phyloP scores from a whole-genome alignment of 2,888 invertebrate species.

The Scaptomyza flava region DNA sequence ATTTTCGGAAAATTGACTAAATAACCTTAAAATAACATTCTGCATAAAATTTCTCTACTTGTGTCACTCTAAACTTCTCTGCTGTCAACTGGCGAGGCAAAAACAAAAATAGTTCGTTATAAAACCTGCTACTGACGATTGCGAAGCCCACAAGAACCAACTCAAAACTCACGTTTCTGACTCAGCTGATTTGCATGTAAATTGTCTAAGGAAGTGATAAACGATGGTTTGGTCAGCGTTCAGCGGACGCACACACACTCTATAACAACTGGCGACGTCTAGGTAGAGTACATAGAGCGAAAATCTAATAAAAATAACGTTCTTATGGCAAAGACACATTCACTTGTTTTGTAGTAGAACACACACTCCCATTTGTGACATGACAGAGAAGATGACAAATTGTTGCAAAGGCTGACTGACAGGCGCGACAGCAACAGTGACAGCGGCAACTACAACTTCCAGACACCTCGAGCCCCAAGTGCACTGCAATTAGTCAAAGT shows the following conservation, averaged over 20 bases:
- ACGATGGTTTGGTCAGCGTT: conserved; percentile 58
- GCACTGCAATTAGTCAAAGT: conserved; percentile 79
- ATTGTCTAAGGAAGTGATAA: conserved; percentile 78
- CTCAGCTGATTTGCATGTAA: conserved; percentile 72
- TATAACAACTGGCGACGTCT: conserved; percentile 41
- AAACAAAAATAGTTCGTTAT: neutral
- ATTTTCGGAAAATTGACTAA: neutral
- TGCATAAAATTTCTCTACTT: no score
- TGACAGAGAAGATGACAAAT: conserved; percentile 80
- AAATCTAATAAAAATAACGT: conserved; percentile 74
- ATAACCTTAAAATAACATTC: neutral
- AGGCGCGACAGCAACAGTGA: conserved; percentile 49
- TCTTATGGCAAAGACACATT: conserved; percentile 42
- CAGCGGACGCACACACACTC: conserved; percentile 33
- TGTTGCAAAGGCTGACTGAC: conserved; percentile 71
- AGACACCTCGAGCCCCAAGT: conserved; percentile 67
- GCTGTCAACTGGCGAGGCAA: neutral
- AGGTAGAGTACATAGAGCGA: conserved; percentile 31
- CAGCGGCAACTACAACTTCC: conserved; percentile 57
- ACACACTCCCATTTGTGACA: conserved; percentile 56
- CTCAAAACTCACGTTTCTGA: conserved; percentile 26
- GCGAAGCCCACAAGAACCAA: conserved; percentile 20
- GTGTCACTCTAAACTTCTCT: no score
- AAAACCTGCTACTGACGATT: conserved; percentile 20
- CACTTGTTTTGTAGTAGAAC: conserved; percentile 3